Conservation (phyloP, 2,113 vertebrate genomes). For the Riparia riparia region DNA sequence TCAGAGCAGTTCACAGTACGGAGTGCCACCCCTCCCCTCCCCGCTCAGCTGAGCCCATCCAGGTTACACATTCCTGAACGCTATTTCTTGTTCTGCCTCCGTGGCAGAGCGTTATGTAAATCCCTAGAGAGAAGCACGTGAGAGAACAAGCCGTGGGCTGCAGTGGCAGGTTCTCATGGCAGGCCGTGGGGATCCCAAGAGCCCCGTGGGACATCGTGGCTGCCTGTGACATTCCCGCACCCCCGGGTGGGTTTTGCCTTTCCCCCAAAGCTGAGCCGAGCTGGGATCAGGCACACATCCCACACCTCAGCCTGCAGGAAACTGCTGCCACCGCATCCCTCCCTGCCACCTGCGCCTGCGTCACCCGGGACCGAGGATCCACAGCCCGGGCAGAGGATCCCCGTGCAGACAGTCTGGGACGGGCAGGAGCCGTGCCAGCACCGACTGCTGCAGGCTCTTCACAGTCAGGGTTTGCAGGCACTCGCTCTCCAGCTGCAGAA, state of each 20-base stretch:
- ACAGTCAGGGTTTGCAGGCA: fast-evolving
- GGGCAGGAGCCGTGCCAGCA: neutral
- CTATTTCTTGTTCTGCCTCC: neutral
- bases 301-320: neutral
- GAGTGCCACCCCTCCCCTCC: neutral
- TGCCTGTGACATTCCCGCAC: neutral
- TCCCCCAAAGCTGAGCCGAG: neutral
- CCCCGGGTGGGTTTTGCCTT: neutral
- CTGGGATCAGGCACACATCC: neutral
- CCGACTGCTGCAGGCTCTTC: fast-evolving
- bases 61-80: fast-evolving
- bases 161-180: fast-evolving
- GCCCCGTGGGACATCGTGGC: fast-evolving
- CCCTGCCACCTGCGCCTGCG: neutral
- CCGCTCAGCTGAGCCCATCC: neutral
- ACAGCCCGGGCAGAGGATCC: fast-evolving
- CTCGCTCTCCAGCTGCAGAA: neutral
- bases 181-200: neutral
- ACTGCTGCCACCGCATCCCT: fast-evolving
- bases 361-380: neutral
- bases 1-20: fast-evolving
- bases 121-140: fast-evolving
- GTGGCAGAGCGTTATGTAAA: neutral
- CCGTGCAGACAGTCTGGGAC: fast-evolving
- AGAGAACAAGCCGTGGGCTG: neutral